These are phyloP conservation scores for Mionectes olivaceus DNA, from an alignment of 2,797 vertebrate genomes.

Conservation along the genomic window DNA sequence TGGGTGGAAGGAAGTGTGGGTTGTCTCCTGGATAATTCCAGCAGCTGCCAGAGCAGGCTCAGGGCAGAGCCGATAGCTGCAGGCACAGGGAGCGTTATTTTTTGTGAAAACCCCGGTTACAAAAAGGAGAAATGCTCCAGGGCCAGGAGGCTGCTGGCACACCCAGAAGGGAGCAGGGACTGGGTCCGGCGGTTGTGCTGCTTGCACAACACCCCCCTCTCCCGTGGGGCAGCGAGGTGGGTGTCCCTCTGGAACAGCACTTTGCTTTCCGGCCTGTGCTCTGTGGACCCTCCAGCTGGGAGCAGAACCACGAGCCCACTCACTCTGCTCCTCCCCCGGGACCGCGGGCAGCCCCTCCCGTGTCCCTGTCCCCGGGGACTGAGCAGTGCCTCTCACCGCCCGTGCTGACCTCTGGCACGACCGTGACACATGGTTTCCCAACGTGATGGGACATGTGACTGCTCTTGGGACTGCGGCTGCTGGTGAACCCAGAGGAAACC, in stretches of 20 bases:
- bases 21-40: rapidly evolving
- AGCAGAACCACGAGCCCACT: neutral
- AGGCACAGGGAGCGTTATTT: neutral
- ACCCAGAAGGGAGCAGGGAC: neutral
- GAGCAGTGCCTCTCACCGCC: neutral
- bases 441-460: neutral
- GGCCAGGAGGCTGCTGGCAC: neutral
- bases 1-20: neutral
- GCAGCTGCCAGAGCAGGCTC: neutral
- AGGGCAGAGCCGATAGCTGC: neutral
- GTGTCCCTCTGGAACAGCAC: rapidly evolving
- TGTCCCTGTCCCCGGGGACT: neutral
- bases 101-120: neutral
- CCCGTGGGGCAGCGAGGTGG: rapidly evolving
- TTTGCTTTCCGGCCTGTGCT: neutral
- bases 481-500: neutral
- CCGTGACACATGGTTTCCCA: neutral
- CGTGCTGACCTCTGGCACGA: neutral
- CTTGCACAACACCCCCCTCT: neutral
- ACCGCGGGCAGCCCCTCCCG: rapidly evolving
- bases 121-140: neutral
- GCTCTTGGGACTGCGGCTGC: neutral
- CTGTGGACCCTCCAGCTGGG: rapidly evolving
- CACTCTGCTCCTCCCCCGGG: rapidly evolving
- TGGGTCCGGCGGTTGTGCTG: rapidly evolving